phyloP scores from a whole-genome alignment of 1,140 invertebrate genomes.

The Phenacoccus solenopsis region DNA sequence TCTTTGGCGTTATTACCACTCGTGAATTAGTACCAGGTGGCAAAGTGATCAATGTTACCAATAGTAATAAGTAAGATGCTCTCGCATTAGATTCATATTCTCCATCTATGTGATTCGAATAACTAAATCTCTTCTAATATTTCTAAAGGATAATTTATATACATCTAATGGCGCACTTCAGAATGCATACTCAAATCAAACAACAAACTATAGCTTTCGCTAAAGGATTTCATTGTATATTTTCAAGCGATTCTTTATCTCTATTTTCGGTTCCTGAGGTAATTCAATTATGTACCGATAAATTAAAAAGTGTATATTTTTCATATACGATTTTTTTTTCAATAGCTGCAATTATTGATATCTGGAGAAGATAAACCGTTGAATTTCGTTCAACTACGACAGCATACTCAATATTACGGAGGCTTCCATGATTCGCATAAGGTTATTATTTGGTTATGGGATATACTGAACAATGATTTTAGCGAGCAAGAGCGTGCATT shows the following conservation, averaged over 20 bases:
- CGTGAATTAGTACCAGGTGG: slow-evolving; percentile 89
- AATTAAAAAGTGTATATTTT: no score
- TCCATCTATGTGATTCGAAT: background rate
- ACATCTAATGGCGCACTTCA: slow-evolving; percentile 95
- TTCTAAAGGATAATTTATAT: slow-evolving; percentile 81
- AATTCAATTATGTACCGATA: slow-evolving; percentile 15
- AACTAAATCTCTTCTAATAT: background rate
- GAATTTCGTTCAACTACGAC: slow-evolving; percentile 78
- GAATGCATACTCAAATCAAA: slow-evolving; percentile 93
- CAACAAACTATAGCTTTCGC: slow-evolving; percentile 95
- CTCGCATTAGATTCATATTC: no score
- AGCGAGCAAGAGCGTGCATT: slow-evolving; percentile 76
- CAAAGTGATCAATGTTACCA: slow-evolving; percentile 80
- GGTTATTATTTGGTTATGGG: slow-evolving; percentile 97
- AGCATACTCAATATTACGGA: slow-evolving; percentile 95
- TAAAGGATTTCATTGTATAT: slow-evolving; percentile 86
- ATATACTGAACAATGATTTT: slow-evolving; percentile 94
- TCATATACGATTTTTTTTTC: slow-evolving; percentile 23
- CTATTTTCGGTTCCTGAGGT: slow-evolving; percentile 95
- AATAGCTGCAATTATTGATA: slow-evolving; percentile 69
- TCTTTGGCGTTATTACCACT: slow-evolving; percentile 79
- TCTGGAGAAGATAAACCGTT: slow-evolving; percentile 83
- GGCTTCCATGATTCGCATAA: slow-evolving; percentile 98
- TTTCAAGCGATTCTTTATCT: slow-evolving; percentile 88
- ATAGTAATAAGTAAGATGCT: slow-evolving; percentile 79